Percentiles rank a stretch among this genome's conserved stretches.
phyloP scores from a whole-genome alignment of 2,797 vertebrate species.

The Lates japonicus region DNA sequence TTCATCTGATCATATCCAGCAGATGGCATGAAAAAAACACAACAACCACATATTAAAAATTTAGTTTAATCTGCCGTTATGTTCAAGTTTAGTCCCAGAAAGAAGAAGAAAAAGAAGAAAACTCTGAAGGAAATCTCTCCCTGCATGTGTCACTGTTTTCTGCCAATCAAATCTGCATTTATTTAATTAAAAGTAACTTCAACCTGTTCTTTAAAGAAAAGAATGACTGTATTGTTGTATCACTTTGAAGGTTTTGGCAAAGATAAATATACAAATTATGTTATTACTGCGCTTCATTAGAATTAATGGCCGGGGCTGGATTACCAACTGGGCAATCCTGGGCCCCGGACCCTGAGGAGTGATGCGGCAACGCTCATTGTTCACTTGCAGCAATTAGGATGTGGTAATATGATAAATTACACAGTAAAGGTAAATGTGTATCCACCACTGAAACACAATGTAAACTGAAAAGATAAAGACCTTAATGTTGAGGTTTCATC shows the following conservation, averaged over 20 bases:
- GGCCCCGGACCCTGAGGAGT: no score
- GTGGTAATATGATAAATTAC: neutral
- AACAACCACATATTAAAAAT: neutral
- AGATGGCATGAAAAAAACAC: conserved; percentile 41
- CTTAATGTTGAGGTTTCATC: neutral
- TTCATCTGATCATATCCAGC: conserved; percentile 27
- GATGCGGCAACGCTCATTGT: neutral
- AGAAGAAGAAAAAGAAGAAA: neutral
- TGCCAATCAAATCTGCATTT: neutral
- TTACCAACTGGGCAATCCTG: neutral
- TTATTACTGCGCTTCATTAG: neutral
- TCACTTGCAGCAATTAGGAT: neutral
- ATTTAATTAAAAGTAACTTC: neutral
- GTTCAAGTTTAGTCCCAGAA: neutral
- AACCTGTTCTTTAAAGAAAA: neutral
- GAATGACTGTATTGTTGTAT: neutral
- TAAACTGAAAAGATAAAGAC: neutral
- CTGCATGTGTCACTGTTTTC: neutral
- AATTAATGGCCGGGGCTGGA: no score
- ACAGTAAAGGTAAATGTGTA: neutral
- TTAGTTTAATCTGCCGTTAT: neutral
- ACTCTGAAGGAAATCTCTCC: conserved; percentile 1
- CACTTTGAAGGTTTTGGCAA: no score
- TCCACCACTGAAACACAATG: neutral
- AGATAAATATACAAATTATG: neutral